Conservation (phyloP, 2,888 invertebrate species). For the Drosophila limbata region DNA sequence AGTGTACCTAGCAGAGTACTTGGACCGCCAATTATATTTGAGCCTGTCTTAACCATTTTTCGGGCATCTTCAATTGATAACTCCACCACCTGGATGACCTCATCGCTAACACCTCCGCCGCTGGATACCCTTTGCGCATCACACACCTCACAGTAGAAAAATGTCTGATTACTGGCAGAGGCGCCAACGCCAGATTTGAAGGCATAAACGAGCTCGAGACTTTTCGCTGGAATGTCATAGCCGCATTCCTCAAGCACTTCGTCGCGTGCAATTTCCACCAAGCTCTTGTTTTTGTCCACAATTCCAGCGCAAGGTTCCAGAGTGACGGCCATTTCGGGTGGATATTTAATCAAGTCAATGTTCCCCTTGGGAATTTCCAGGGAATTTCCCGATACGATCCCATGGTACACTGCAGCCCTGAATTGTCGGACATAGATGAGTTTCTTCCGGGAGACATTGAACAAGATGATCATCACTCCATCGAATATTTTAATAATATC, state of each 20-base stretch:
- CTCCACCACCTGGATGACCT: conserved; percentile 63
- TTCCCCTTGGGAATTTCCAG: conserved; percentile 65
- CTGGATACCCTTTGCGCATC: conserved; percentile 50
- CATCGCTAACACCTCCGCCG: conserved; percentile 4
- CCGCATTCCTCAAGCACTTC: conserved; percentile 96
- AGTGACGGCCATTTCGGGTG: conserved; percentile 90
- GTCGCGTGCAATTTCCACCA: conserved; percentile 92
- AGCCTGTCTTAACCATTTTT: conserved; percentile 40
- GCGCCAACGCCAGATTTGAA: conserved; percentile 62
- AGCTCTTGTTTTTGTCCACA: conserved; percentile 91
- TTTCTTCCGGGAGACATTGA: conserved; percentile 90
- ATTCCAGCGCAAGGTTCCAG: conserved; percentile 97
- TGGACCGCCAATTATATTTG: conserved; percentile 41
- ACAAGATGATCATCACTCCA: conserved; percentile 93
- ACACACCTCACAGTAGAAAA: conserved; percentile 68
- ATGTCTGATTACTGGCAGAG: conserved; percentile 34
- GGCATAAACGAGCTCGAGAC: conserved; percentile 38
- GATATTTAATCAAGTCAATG: conserved; percentile 89
- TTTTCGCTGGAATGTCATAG: conserved; percentile 49
- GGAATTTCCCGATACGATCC: conserved; percentile 87
- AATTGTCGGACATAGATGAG: conserved; percentile 96
- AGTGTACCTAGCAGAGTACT: conserved; percentile 38
- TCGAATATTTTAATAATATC: conserved; percentile 92
- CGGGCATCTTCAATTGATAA: conserved; percentile 52
- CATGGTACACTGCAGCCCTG: conserved; percentile 92